Evolutionary conservation across 2,113 vertebrate genomes (phyloP), one percentile per base, ranked within the genome.

Genomic region (Catharus bicknelli): DNA sequence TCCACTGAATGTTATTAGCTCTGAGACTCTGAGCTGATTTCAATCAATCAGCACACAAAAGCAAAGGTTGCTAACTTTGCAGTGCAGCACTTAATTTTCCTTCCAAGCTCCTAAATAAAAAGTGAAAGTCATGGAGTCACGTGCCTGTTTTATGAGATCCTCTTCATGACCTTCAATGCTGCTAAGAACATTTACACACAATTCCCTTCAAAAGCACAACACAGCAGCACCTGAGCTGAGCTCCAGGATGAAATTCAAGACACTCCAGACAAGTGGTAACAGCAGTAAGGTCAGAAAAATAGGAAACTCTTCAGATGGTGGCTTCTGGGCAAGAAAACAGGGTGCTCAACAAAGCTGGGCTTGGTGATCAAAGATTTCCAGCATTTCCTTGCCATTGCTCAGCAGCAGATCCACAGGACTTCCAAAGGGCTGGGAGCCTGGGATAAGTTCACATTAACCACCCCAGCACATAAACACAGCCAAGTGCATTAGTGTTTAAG

Each of bases 1-100:
- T 6, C 82, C 86, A 50, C 20, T 3, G 34, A 66, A 26, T 0
- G 1, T 59, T 17, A 0, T 38, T 1, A 63, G 42, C 47, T 48
- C 20, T 0, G 55, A 38, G 63, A 22, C 25, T 50, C 48, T 29
- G 50, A 45, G 55, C 50, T 7, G 5, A 4, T 30, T 30, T 50
- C n/a, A 8, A 8, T 50, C n/a, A 8, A 8, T 11, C 68, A 70
- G 68, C 58, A 25, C 21, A 59, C 22, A 40, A 27, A 91, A 29
- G 8, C 47, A 50, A 59, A 30, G 6, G 17, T 3, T 45, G 62
- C 53, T 36, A n/a, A 50, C 26, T 38, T 13, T 30, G 55, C 30
- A n/a, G 55, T 0, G 55, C 54, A 59, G 51, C 18, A 10, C 45
- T 90, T 88, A 22, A 63, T 25, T 59, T 45, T 67, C 42, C 54